Evolutionary conservation across 30 jellyfish, hydroid and myxozoan species (phyloP).

Genomic region (Aurelia sp.): DNA sequence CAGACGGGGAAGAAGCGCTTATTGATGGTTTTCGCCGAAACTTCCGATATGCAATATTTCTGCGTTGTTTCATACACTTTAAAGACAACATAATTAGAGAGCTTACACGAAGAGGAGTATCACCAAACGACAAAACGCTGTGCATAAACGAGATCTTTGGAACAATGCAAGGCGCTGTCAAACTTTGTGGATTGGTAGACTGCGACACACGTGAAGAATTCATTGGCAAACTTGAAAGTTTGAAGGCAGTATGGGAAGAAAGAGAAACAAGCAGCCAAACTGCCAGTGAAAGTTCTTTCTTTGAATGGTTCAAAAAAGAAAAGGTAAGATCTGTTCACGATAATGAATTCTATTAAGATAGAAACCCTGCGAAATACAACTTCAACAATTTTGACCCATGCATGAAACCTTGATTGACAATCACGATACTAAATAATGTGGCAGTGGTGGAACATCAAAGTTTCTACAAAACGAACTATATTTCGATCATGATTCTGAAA

Average conservation of each 20-base stretch:
- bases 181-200: conserved; percentile 23
- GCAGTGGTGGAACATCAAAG: too few species aligned
- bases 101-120: not conserved
- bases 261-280: not conserved
- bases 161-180: not conserved
- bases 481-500: too few species aligned
- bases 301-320: conserved; percentile 6
- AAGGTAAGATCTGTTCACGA: not conserved
- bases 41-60: conserved; percentile 12
- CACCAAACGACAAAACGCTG: not conserved
- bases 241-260: conserved; percentile 18
- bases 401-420: too few species aligned
- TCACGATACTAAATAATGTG: too few species aligned
- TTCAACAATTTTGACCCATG: too few species aligned
- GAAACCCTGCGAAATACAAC: too few species aligned
- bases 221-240: not conserved
- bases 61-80: conserved; percentile 14
- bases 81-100: conserved; percentile 11
- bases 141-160: conserved; percentile 27
- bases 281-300: not conserved
- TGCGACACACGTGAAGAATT: conserved; percentile 10
- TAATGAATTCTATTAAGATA: too few species aligned
- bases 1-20: conserved; percentile 23
- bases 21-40: not conserved
- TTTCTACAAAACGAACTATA: too few species aligned